phyloP scores from a whole-genome alignment of 2,888 invertebrate genomes.

The Acanthosepion esculentum region DNA sequence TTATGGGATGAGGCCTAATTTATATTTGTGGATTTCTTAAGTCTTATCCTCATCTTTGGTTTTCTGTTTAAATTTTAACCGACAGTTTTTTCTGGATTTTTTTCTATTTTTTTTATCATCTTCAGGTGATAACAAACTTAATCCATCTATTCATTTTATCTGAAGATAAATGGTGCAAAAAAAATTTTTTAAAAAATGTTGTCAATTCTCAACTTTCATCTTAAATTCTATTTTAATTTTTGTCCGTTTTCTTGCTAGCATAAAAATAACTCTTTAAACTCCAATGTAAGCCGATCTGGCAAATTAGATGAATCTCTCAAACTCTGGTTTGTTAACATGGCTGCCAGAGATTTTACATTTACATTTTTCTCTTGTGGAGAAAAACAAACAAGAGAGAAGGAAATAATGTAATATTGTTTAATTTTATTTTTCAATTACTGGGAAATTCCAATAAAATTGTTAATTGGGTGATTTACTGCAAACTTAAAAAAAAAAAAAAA shows the following conservation, averaged over 20 bases:
- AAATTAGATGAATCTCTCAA: too few relatives aligned
- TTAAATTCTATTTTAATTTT: neutral
- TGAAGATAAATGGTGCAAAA: neutral
- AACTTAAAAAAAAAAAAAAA: neutral
- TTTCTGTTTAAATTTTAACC: too few relatives aligned
- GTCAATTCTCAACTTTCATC: neutral
- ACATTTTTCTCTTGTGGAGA: neutral
- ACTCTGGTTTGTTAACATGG: neutral
- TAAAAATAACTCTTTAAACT: neutral
- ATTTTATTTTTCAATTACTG: neutral
- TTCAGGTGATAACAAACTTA: too few relatives aligned
- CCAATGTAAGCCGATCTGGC: too few relatives aligned
- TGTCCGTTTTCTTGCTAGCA: conserved; percentile 6
- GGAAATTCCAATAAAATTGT: neutral
- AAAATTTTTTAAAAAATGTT: neutral
- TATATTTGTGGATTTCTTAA: too few relatives aligned
- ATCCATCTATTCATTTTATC: too few relatives aligned
- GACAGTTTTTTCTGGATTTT: too few relatives aligned
- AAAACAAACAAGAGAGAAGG: neutral
- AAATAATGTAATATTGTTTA: neutral
- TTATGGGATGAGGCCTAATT: too few relatives aligned
- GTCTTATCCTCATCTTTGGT: too few relatives aligned
- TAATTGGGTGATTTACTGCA: neutral
- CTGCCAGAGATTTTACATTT: neutral
- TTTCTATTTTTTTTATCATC: too few relatives aligned